These are phyloP conservation scores for Aythya baeri DNA, from an alignment of 2,113 vertebrate genomes.

Conservation along the genomic window DNA sequence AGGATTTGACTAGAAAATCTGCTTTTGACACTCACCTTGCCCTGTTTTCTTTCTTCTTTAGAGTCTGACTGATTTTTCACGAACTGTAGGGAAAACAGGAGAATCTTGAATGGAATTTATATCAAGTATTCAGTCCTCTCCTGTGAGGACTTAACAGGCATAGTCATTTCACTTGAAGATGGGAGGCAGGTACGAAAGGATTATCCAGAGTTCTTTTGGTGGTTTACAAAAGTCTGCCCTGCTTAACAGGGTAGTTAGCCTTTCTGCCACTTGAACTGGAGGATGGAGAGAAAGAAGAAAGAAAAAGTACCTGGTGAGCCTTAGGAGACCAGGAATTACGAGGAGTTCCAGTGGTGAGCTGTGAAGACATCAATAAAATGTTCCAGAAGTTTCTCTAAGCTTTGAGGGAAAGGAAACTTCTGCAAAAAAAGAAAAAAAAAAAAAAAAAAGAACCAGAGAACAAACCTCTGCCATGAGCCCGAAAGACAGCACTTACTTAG, in stretches of 20 bases:
- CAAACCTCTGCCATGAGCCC: background rate
- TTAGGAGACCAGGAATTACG: constrained; percentile 17
- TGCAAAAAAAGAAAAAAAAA: background rate
- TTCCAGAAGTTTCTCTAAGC: background rate
- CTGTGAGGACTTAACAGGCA: constrained; percentile 34
- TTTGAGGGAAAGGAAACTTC: background rate
- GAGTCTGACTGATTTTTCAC: constrained; percentile 26
- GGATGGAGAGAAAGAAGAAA: background rate
- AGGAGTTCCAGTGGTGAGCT: background rate
- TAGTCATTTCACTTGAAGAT: constrained; percentile 31
- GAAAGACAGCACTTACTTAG: background rate
- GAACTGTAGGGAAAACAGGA: constrained; percentile 21
- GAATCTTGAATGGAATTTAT: constrained; percentile 20
- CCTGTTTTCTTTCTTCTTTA: constrained; percentile 31
- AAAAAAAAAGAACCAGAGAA: background rate
- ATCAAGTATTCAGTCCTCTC: constrained; percentile 1
- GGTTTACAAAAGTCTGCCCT: constrained; percentile 41
- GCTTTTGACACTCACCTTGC: background rate
- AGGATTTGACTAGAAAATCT: constrained; percentile 44
- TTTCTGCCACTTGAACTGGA: background rate
- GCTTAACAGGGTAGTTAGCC: constrained; percentile 31
- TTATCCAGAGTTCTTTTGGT: background rate
- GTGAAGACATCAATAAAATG: background rate
- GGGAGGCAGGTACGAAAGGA: constrained; percentile 51
- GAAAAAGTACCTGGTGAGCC: background rate